Evolutionary conservation across 1,140 invertebrate species (phyloP).

Genomic region (Probaryconus sp.): DNA sequence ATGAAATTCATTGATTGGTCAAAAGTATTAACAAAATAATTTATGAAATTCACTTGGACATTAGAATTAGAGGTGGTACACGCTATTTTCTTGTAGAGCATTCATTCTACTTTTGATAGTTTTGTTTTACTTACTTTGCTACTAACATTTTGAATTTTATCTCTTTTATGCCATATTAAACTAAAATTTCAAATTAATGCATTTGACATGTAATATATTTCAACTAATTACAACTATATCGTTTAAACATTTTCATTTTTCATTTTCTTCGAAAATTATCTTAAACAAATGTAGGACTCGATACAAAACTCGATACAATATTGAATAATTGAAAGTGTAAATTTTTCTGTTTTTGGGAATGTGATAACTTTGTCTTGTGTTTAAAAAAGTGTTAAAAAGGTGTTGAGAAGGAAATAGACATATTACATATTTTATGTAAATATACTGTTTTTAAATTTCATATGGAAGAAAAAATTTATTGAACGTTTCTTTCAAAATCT

Average conservation of each 20-base stretch:
- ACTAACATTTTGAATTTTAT: slow-evolving; percentile 55
- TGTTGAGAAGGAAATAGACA: no score
- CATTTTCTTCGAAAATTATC: no score
- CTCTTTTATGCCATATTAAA: slow-evolving; percentile 55
- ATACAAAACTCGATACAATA: no score
- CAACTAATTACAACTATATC: neutral
- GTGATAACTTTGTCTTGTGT: no score
- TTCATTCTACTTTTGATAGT: slow-evolving; percentile 60
- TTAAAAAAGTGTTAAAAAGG: no score
- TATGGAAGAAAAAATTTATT: no score
- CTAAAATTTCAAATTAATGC: slow-evolving; percentile 29
- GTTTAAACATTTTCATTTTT: neutral
- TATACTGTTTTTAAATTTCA: no score
- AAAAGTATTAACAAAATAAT: slow-evolving; percentile 31
- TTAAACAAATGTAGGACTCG: no score
- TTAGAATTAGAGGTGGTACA: slow-evolving; percentile 62
- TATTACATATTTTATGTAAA: no score
- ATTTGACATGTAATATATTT: slow-evolving; percentile 8
- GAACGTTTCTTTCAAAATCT: no score
- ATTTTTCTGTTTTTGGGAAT: no score
- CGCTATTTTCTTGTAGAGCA: slow-evolving; percentile 60
- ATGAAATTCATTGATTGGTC: slow-evolving; percentile 24
- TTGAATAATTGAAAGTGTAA: no score
- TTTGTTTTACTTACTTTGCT: slow-evolving; percentile 57
- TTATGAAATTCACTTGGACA: slow-evolving; percentile 52